Base-by-base conservation (phyloP, 53 echinoderm and acorn worm genomes). In the Patiria pectinifera region DNA sequence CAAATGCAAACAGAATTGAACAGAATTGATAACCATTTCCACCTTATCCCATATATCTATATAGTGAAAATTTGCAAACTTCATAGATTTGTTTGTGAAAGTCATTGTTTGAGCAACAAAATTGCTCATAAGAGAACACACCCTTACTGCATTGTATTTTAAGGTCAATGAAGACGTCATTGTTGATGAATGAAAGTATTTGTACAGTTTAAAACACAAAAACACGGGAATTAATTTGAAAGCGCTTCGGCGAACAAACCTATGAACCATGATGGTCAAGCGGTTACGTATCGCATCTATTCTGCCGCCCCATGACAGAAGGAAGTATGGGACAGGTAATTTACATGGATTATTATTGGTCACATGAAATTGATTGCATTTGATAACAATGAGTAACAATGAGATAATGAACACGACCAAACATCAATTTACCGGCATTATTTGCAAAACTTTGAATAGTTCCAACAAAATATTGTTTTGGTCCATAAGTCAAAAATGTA, bases 1-100 rank as follows among this genome's bases (percentile, higher is more conserved):
- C 22, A 48, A 91, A 84, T 11, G 48, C 80, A 74, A 44, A 72
- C 75, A 77, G 2, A 80, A 80, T 80, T 71, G 71, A 71, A 71
- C 71, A 71, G 71, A 71, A 71, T 80, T 80, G 81, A 80, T 80
- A 80, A 80, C 81, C 81, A 80, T 80, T 80, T 80, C 81, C 81
- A 80, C 81, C 48, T 80, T 80, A 45, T 48, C 81, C 25, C 81
- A 80, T 48, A 80, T 80, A 80, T 80, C 81, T 80, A 43, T 80
- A 80, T 3, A 71, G 81, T 80, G 43, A 80, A 71, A 71, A 2
- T 71, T 7, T 7, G 71, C 71, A 71, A 6, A 71, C 71, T 71
- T 71, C 71, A 71, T 71, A 71, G 12, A 71, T 21, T 71, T 71
- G 71, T 71, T 71, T 71, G 71, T 6, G 7, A 71, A 71, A 71